Base-by-base conservation (phyloP, 2,888 invertebrate genomes). In the Calliscelio sp. region DNA sequence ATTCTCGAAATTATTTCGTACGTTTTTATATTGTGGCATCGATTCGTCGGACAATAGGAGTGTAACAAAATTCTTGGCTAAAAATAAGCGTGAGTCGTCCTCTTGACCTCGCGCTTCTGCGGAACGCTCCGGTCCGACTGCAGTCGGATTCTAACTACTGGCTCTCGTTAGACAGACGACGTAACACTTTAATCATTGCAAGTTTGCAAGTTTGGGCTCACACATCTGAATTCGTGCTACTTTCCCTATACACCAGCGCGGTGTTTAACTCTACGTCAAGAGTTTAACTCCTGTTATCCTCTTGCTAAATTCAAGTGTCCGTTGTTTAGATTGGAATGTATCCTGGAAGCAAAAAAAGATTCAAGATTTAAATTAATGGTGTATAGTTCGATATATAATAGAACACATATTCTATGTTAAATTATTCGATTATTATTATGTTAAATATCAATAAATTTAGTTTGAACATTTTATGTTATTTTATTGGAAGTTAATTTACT, bases 161-260 rank as follows among this genome's bases (percentile, higher is more conserved):
- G 24, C 22, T 84, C 75, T 71, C 75, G 70, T 75, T 75, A 75
- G 49, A 46, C 71, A 63, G 38, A 38, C 68, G 49, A 55, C 73
- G 75, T 70, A 80, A 71, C 75, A 59, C 80, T 84, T 84, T 84
- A 84, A 84, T 80, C 80, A 71, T 65, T 59, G 61, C 16, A 65
- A 80, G 57, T 80, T 84, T 57, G 55, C 32, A 22, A 71, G 63
- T 75, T 84, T 51, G 18, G 49, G 20, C 28, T 70, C 51, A 44
- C 59, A 16, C 53, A 65, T 59, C 55, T 68, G 57, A 25, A 74
- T 74, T 70, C 49, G 57, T 22, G n/a, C 59, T 25, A 75, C 24
- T 65, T 75, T 68, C 28, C 38, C 53, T 51, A 55, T 81, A 63
- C 51, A 70, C 59, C 53, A 49, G 46, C 18, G 51, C 24, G n/a